Evolutionary conservation across 2,113 vertebrate genomes (phyloP), one percentile per base, ranked within the genome.

Genomic region (Caracal caracal): DNA sequence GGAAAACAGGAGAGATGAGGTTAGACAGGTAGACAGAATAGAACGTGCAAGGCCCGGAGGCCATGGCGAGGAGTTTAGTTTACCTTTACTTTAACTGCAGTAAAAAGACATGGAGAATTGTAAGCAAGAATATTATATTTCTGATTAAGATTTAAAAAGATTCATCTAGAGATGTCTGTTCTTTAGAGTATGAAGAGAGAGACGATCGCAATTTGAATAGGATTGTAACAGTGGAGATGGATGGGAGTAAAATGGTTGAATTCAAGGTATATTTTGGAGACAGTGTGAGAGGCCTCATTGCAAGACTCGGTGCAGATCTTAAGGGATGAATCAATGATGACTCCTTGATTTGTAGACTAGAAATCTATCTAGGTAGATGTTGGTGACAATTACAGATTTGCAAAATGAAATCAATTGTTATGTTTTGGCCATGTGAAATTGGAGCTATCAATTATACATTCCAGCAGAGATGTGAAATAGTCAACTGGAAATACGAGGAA

Each of bases 41-140:
- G 37, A 61, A 4, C 0, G 2, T 26, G 3, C 19, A 40, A 26
- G 16, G 9, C 24, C n/a, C 37, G 17, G 2, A 63, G 35, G 13
- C 19, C 47, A 30, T 3, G 13, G 33, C 0, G 2, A 75, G 19
- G 13, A 51, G 13, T 70, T 83, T 40, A 28, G 26, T 47, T 47
- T 76, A 47, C 4, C 56, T 90, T 80, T 80, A 35, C 49, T 83
- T 53, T 43, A 70, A 84, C 11, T 70, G 10, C 16, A 63, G 16
- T 20, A 53, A 68, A 30, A 79, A 70, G 10, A 26, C 5, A 51
- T 2, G 19, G 40, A 35, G 3, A 2, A 43, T 83, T 82, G 83
- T 92, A 78, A 22, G 15, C 15, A 61, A 11, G 28, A 26, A 61
- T 7, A 79, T 70, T 11, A 16, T 22, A 82, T 28, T 11, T 65